Evolutionary conservation across 2,888 invertebrate genomes (phyloP).

Genomic region (Drosophila neutralis): DNA sequence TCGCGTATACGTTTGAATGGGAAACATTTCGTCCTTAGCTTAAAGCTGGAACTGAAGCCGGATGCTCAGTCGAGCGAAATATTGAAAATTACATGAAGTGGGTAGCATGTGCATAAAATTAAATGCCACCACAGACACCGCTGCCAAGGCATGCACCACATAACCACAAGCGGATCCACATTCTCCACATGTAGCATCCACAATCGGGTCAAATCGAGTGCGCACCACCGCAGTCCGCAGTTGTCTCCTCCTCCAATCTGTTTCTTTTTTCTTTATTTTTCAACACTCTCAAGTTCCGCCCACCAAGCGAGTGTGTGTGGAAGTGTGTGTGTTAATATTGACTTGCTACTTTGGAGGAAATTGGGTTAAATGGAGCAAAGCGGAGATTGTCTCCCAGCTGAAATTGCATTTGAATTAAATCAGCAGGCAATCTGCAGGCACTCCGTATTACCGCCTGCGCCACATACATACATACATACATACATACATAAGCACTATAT

Average conservation of each 20-base stretch:
- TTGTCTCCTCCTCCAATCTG: slow-evolving; percentile 17
- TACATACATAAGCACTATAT: not conserved
- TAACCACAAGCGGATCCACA: slow-evolving; percentile 10
- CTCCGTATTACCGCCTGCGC: slow-evolving; percentile 32
- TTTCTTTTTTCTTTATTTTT: slow-evolving; percentile 28
- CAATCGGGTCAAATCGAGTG: slow-evolving; percentile 59
- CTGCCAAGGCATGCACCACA: slow-evolving; percentile 8
- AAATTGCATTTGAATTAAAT: slow-evolving; percentile 68
- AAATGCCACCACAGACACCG: slow-evolving; percentile 44
- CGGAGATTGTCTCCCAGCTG: slow-evolving; percentile 63
- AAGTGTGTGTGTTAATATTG: slow-evolving; percentile 55
- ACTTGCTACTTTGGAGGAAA: slow-evolving; percentile 64
- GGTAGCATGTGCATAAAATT: slow-evolving; percentile 60
- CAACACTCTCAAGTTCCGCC: slow-evolving; percentile 44
- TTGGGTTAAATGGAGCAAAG: slow-evolving; percentile 67
- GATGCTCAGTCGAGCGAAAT: slow-evolving; percentile 58
- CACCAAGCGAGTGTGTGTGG: slow-evolving; percentile 14
- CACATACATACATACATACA: not conserved
- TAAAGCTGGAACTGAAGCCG: slow-evolving; percentile 4
- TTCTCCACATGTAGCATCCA: slow-evolving; percentile 19
- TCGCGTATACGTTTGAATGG: slow-evolving; percentile 23
- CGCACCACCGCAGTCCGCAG: slow-evolving; percentile 46
- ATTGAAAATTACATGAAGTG: slow-evolving; percentile 59
- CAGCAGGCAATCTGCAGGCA: slow-evolving; percentile 66
- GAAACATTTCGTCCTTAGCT: not conserved